Base-by-base conservation (phyloP, 2,113 vertebrate genomes). In the Tonatia bakeri region DNA sequence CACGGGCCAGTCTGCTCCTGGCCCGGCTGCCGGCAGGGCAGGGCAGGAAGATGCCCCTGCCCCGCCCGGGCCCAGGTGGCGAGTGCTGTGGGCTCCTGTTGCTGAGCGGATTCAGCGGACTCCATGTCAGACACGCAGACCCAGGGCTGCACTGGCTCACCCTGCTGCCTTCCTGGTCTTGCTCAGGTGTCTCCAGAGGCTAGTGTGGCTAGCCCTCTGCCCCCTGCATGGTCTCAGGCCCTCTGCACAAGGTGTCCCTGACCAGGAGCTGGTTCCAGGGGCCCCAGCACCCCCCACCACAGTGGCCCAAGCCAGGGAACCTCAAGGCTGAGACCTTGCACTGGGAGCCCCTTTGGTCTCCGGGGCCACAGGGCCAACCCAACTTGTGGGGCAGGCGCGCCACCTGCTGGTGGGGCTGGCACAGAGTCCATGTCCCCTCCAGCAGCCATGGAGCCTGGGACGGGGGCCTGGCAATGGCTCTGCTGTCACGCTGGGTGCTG, bases 81-180 rank as follows among this genome's bases (percentile, higher is more conserved):
- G 6, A 11, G 8, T 7, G 43, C 83, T 20, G 4, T 7, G 36
- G 4, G 19, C 40, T 2, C 13, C n/a, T 65, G 61, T 12, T 40
- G 15, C 47, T 3, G 7, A 50, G 26, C 1, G 43, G 28, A 40
- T 47, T 24, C 22, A 2, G 17, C n/a, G 72, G 69, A 17, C 22
- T n/a, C 16, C 11, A 0, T 7, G 22, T 17, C 7, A 10, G 16
- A 22, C 40, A 0, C 7, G 10, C 0, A 3, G 52, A 45, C 15
- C 59, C 16, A 16, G 47, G 15, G 33, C 20, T 7, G 33, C 43
- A 3, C 36, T 13, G 36, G 45, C 38, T 72, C 14, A 16, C 52
- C n/a, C 52, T 1, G 13, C 52, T 5, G 0, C 2, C 12, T 50
- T 20, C 40, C 54, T 8, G 38, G 26, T 24, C 52, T 87, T 1